Percentiles rank a stretch among this genome's conserved stretches.
Evolutionary conservation across 2,797 vertebrate species (phyloP).

Genomic region (Eremophila alpestris): DNA sequence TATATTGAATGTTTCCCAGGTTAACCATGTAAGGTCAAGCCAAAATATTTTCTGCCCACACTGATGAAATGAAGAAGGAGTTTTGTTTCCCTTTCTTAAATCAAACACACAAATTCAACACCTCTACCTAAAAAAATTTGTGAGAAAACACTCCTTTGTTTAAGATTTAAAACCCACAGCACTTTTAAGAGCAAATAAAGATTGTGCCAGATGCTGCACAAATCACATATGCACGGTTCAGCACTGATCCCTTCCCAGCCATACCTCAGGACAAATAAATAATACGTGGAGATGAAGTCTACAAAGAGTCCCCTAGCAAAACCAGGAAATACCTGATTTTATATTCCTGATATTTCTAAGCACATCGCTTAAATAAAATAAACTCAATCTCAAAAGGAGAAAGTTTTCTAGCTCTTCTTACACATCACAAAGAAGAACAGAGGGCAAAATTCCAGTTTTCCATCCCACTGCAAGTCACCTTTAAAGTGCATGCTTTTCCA

Average conservation of each 20-base stretch:
- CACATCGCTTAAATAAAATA: neutral
- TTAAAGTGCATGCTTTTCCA: constrained; percentile 6
- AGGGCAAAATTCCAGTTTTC: constrained; percentile 39
- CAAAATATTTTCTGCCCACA: constrained; percentile 17
- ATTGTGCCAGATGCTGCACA: constrained; percentile 21
- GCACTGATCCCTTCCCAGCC: neutral
- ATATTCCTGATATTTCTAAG: constrained; percentile 28
- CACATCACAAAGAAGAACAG: neutral
- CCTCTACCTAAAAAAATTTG: constrained; percentile 23
- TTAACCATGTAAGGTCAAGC: neutral
- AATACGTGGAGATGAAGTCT: neutral
- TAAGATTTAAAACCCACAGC: constrained; percentile 34
- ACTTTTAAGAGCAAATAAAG: constrained; percentile 52
- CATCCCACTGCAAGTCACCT: neutral
- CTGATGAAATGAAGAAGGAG: constrained; percentile 32
- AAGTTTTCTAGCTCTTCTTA: neutral
- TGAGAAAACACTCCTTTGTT: constrained; percentile 47
- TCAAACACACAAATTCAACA: constrained; percentile 29
- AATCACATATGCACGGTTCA: neutral
- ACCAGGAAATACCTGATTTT: constrained; percentile 18
- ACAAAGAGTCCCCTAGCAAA: neutral
- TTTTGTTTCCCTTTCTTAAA: constrained; percentile 34
- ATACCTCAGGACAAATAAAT: constrained; percentile 36
- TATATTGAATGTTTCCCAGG: neutral
- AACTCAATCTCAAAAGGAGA: neutral